Base-by-base conservation (phyloP, 92 coral and sea anemone species). In the Desmophyllum pertusum region DNA sequence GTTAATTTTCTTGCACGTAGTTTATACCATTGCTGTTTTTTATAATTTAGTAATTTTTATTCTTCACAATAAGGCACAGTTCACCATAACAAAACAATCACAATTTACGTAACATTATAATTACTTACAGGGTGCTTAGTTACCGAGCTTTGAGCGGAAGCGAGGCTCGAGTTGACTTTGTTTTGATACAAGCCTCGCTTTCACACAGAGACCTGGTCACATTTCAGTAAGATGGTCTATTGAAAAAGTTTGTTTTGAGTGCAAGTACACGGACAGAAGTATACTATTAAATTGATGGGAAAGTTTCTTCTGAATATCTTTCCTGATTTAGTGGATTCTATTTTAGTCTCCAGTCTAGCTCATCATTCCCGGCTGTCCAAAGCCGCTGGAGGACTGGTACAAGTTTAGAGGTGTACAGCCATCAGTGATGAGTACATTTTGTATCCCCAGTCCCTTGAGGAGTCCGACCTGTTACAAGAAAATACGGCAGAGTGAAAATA, bases 341-440 rank as follows among this genome's bases (percentile, higher is more conserved):
- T 30, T 42, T 5, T 30, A 13, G 40, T 42, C 51, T 36, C 13
- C 50, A 62, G 77, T 41, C 77, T 72, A 72, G 79, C 72, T 46
- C 79, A 72, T 82, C 70, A 82, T 72, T 72, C 71, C 86, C 31
- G 72, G 59, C 65, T 86, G 90, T 5, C 64, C 43, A 15, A 90
- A 85, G 17, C 91, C 92, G 62, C 85, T 77, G 18, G 96, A 81
- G 31, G 92, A 84, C 76, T 89, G 93, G 70, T 78, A 81, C 81
- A 91, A 67, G 78, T 94, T 94, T 37, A 94, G 80, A 30, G 95
- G 95, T 38, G 98, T 94, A 31, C 45, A 50, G 36, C 98, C 93
- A 82, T 91, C 98, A 46, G 98, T 91, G 50, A 91, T 91, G 40
- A 94, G 77, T 23, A 90, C 95, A 77, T 91, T 86, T 27, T 88